Percentiles rank a stretch among this genome's conserved stretches.
Conservation (phyloP, 2,797 vertebrate genomes). For the Echiichthys vipera region DNA sequence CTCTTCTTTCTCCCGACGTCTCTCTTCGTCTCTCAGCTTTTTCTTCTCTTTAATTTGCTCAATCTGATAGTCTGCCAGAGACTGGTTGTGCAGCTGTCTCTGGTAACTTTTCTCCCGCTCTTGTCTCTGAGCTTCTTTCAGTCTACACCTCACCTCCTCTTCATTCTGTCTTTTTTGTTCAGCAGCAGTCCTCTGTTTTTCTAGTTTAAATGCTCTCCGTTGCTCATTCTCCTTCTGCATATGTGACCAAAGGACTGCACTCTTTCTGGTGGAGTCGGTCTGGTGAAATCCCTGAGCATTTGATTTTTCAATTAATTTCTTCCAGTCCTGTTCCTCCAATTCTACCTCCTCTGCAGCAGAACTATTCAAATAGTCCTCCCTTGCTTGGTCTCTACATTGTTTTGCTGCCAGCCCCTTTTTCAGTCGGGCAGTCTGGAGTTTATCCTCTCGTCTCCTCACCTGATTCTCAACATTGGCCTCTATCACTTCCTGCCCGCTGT, state of each 20-base stretch:
- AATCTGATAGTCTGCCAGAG: not conserved
- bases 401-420: rapidly evolving
- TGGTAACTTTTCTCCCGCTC: not conserved
- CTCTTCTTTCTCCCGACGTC: not conserved
- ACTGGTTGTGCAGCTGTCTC: not conserved
- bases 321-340: not conserved
- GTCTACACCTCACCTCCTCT: not conserved
- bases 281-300: not conserved
- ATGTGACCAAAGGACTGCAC: rapidly evolving
- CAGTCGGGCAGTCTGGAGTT: too few species aligned
- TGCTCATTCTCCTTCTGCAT: not conserved
- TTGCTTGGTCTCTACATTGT: not conserved
- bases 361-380: not conserved
- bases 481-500: not conserved
- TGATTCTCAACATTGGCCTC: not conserved
- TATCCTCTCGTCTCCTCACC: not conserved
- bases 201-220: not conserved
- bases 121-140: not conserved
- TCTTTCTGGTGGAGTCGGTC: not conserved
- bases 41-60: not conserved
- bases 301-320: not conserved
- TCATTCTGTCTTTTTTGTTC: not conserved
- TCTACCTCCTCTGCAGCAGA: not conserved
- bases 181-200: not conserved
- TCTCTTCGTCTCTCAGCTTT: not conserved